Conservation (phyloP, 2,888 invertebrate species). For the Tricholauxania praeusta region DNA sequence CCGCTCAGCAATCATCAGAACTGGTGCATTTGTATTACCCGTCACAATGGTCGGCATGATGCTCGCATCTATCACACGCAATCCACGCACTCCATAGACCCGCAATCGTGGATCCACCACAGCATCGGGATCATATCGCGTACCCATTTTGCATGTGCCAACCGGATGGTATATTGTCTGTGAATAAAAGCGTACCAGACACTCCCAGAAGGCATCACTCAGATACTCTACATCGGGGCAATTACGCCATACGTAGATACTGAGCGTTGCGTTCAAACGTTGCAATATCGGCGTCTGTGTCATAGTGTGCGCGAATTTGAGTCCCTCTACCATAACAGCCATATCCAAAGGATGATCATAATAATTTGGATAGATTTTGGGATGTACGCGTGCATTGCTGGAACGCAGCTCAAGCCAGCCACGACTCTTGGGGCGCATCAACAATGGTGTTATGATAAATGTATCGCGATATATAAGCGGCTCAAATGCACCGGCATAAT, state of each 20-base stretch:
- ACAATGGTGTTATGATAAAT: slow-evolving; percentile 76
- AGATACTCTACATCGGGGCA: slow-evolving; percentile 74
- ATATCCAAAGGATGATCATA: slow-evolving; percentile 80
- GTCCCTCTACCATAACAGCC: slow-evolving; percentile 79
- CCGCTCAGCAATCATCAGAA: slow-evolving; percentile 87
- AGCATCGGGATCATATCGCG: slow-evolving; percentile 70
- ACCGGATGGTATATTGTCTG: slow-evolving; percentile 86
- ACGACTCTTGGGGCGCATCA: slow-evolving; percentile 80
- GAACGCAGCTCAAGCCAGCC: slow-evolving; percentile 78
- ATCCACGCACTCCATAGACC: slow-evolving; percentile 75
- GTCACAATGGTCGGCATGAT: slow-evolving; percentile 84
- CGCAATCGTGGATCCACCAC: slow-evolving; percentile 80
- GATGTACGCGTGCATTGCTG: slow-evolving; percentile 78
- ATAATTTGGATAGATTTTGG: slow-evolving; percentile 91
- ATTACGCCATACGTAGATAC: slow-evolving; percentile 75
- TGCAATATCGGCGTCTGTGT: slow-evolving; percentile 74
- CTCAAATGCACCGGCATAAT: slow-evolving; percentile 78
- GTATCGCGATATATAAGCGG: slow-evolving; percentile 77
- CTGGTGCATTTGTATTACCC: slow-evolving; percentile 87
- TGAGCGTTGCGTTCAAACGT: slow-evolving; percentile 74
- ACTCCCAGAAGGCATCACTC: slow-evolving; percentile 83
- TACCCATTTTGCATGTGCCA: slow-evolving; percentile 87
- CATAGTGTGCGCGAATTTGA: slow-evolving; percentile 76
- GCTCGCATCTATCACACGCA: slow-evolving; percentile 85
- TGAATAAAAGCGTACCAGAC: slow-evolving; percentile 80